Evolutionary conservation across 1,140 invertebrate genomes (phyloP).

Genomic region (Geopemphigus sp.): DNA sequence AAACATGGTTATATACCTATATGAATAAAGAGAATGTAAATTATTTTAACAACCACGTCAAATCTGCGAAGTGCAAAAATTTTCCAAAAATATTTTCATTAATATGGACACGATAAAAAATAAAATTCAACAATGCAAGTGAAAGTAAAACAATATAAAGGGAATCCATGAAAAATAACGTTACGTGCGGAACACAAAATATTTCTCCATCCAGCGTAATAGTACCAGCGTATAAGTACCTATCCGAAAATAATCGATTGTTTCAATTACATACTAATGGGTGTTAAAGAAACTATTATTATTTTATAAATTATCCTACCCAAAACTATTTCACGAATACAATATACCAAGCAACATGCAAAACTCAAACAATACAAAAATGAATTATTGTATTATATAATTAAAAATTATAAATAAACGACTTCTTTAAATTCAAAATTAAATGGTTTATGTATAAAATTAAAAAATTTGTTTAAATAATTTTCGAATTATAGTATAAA

Average conservation of each 20-base stretch:
- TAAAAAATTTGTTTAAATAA: too few species aligned
- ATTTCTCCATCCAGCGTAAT: too few species aligned
- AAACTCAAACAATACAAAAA: too few species aligned
- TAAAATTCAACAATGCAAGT: conserved; percentile 16
- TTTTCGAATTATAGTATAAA: too few species aligned
- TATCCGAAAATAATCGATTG: neutral
- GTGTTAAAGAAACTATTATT: neutral
- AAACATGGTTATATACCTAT: neutral
- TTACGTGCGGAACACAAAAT: conserved; percentile 12
- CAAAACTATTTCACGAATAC: neutral
- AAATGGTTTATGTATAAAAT: too few species aligned
- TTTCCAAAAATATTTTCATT: neutral
- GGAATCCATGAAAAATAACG: neutral
- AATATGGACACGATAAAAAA: neutral
- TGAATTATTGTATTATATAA: too few species aligned
- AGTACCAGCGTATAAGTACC: too few species aligned
- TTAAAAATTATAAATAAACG: too few species aligned
- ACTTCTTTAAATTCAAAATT: too few species aligned
- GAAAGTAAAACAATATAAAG: conserved; percentile 43
- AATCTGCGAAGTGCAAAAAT: neutral
- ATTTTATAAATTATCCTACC: neutral
- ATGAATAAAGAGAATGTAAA: neutral
- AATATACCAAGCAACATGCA: too few species aligned
- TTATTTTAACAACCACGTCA: neutral
- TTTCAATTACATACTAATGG: neutral